Conservation (phyloP, 2,113 vertebrate genomes). For the Conger conger region DNA sequence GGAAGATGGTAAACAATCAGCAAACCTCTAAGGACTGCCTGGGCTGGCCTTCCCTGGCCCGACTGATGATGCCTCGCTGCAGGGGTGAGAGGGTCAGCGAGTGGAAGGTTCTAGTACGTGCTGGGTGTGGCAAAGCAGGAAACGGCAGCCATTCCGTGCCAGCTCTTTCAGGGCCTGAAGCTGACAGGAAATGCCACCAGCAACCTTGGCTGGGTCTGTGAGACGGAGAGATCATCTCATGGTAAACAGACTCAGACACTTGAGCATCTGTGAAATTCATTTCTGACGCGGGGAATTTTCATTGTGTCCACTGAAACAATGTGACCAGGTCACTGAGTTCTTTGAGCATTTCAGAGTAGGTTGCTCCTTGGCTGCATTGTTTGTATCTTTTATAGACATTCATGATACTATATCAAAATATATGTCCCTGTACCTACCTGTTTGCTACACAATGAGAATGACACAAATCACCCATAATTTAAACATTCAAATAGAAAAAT, state of each 20-base stretch:
- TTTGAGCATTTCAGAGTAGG: slow-evolving; percentile 24
- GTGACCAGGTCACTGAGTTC: neutral
- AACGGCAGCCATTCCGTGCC: slow-evolving; percentile 70
- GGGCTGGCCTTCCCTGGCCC: slow-evolving; percentile 11
- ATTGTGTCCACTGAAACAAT: neutral
- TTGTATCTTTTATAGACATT: no score
- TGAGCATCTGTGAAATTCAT: slow-evolving; percentile 13
- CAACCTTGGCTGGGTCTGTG: slow-evolving; percentile 54
- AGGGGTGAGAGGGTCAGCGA: neutral
- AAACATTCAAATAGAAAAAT: neutral
- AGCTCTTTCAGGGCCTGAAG: slow-evolving; percentile 56
- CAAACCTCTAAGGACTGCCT: neutral
- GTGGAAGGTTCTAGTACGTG: slow-evolving; percentile 37
- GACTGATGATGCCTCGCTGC: neutral
- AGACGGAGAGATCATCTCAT: slow-evolving; percentile 31
- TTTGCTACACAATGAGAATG: no score
- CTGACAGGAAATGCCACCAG: slow-evolving; percentile 68
- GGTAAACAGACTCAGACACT: slow-evolving; percentile 45
- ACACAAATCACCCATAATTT: no score
- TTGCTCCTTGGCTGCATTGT: slow-evolving; percentile 28
- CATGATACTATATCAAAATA: no score
- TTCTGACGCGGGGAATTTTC: neutral
- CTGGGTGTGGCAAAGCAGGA: slow-evolving; percentile 67
- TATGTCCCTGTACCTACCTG: no score
- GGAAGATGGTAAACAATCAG: neutral